Conservation (phyloP, 2,888 invertebrate species). For the Rhogogaster chlorosoma region DNA sequence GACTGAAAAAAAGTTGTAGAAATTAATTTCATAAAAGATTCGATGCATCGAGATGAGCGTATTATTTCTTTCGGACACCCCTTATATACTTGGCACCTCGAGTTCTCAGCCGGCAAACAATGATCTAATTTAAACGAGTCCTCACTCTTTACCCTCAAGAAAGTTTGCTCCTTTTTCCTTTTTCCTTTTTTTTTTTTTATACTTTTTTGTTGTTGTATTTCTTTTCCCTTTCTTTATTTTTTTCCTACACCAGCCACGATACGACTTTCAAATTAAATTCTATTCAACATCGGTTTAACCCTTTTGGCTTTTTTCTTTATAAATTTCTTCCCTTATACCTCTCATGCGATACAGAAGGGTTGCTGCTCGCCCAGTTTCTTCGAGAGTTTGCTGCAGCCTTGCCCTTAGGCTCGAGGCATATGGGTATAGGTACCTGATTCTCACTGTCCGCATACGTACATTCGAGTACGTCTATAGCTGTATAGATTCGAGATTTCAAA, state of each 20-base stretch:
- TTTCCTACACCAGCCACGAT: slow-evolving; percentile 45
- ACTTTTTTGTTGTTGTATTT: background rate
- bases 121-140: slow-evolving; percentile 54
- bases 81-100: background rate
- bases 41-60: background rate
- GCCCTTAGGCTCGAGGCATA: background rate
- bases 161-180: slow-evolving; percentile 37
- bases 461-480: background rate
- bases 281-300: slow-evolving; percentile 51
- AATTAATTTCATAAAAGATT: background rate
- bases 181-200: background rate
- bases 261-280: slow-evolving; percentile 54
- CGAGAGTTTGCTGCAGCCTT: background rate
- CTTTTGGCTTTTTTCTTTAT: slow-evolving; percentile 45
- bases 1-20: background rate
- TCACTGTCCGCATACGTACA: background rate
- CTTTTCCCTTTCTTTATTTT: background rate
- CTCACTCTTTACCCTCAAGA: slow-evolving; percentile 46
- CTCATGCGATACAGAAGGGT: slow-evolving; percentile 27
- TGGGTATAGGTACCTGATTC: background rate
- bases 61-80: background rate
- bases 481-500: background rate
- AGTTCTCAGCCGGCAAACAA: slow-evolving; percentile 43
- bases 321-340: slow-evolving; percentile 15
- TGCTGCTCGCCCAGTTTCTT: slow-evolving; percentile 18